Evolutionary conservation across 1,140 invertebrate species (phyloP), one percentile per base, ranked within the genome.

Genomic region (Notospermus geniculatus): DNA sequence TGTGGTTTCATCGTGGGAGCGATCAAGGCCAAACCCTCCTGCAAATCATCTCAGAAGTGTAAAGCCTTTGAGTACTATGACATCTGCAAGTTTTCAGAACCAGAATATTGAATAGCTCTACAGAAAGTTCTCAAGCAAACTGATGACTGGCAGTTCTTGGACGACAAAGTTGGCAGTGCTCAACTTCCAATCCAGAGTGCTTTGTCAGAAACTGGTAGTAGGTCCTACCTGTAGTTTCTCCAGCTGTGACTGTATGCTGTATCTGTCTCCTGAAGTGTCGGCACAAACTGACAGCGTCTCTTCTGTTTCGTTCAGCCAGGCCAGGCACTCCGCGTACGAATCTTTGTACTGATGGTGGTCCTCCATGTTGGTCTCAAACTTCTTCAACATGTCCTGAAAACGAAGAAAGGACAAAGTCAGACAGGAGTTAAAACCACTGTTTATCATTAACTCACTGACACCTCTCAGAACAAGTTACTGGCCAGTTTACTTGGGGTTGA

Each of bases 221-320:
- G 17, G 23, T 52, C 22, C 57, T 72, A 84, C 83, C 79, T 85
- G 83, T 63, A 86, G 81, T 71, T 84, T 87, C 63, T 90, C 87
- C 9, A 97, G 80, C 59, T 92, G 87, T 55, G 87, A 85, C 73
- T 96, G 91, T 25, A 97, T 80, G 28, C 87, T 88, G 70, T 95
- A 92, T 71, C 89, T 90, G 57, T 88, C 91, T 27, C 91, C 90
- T 43, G 77, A 74, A 1, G 73, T 74, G 58, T 79, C 71, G n/a
- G 73, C 69, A 71, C 78, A 80, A 57, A 88, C 87, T 43, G 91
- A 85, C 55, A 95, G 89, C 9, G 90, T 87, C 69, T 92, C 88
- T 73, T 89, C 89, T 17, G 92, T 91, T 66, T 90, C 87, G 70
- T 92, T 89, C 61, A 97, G 92, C 94, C 94, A 97, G 56, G 86